phyloP scores from a whole-genome alignment of 2,888 invertebrate species.

The Ophioninae sp. region DNA sequence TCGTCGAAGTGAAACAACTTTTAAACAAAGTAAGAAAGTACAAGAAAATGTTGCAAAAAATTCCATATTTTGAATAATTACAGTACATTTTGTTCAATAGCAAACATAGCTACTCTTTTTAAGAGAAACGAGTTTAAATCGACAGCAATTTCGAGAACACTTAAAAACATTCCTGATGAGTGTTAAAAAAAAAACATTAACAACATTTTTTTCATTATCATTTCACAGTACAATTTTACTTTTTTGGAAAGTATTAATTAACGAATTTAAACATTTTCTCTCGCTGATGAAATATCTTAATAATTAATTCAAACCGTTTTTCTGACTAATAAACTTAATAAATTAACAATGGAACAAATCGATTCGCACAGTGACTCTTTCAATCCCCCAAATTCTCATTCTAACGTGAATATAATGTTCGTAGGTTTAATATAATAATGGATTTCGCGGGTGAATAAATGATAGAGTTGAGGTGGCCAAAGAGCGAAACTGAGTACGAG shows the following conservation, averaged over 20 bases:
- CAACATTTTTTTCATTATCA: not conserved
- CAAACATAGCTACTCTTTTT: no score
- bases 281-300: no score
- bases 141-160: not conserved
- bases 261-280: not conserved
- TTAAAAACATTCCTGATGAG: not conserved
- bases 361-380: not conserved
- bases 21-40: no score
- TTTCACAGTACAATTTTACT: not conserved
- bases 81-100: no score
- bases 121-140: no score
- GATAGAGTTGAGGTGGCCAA: not conserved
- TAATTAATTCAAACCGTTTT: not conserved
- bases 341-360: no score
- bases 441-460: conserved; percentile 8
- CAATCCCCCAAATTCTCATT: not conserved
- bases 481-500: not conserved
- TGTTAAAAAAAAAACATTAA: not conserved
- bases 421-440: conserved; percentile 4
- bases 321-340: not conserved
- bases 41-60: no score
- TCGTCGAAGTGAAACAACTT: no score
- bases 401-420: not conserved
- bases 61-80: no score
- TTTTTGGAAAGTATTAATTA: not conserved